These are phyloP conservation scores for Drosophila fuyamai DNA, from an alignment of 1,140 invertebrate genomes.

Conservation along the genomic window DNA sequence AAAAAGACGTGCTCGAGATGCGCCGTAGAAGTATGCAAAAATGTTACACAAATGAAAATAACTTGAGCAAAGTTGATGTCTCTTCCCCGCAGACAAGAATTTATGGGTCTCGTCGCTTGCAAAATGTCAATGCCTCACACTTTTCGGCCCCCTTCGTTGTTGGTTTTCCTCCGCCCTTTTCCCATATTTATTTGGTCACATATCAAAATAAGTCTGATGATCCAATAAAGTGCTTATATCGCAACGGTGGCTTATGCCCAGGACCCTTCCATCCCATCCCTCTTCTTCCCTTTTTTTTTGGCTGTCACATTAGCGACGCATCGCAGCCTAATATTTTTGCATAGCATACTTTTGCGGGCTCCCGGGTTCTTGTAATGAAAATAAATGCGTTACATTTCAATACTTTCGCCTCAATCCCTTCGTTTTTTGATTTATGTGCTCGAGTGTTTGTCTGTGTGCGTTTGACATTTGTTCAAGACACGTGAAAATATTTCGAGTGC, in stretches of 20 bases:
- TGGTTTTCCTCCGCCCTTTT: neutral
- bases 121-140: conserved; percentile 72
- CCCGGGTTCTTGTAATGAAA: conserved; percentile 64
- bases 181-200: conserved; percentile 62
- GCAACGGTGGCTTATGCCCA: conserved; percentile 71
- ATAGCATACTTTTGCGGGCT: conserved; percentile 74
- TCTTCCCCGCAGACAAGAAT: conserved; percentile 68
- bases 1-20: conserved; percentile 73
- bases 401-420: conserved; percentile 53
- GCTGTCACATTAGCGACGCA: conserved; percentile 45
- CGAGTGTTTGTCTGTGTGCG: conserved; percentile 29
- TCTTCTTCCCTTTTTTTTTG: neutral
- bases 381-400: conserved; percentile 84
- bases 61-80: conserved; percentile 73
- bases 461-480: conserved; percentile 79
- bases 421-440: conserved; percentile 68
- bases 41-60: conserved; percentile 80
- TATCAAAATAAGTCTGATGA: conserved; percentile 83
- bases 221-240: conserved; percentile 81
- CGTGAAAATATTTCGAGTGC: conserved; percentile 78
- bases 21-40: conserved; percentile 79
- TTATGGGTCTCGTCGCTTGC: conserved; percentile 67
- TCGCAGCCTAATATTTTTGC: conserved; percentile 50
- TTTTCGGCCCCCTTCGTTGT: neutral
- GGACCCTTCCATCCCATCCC: neutral